Evolutionary conservation across 2,113 vertebrate genomes (phyloP), one percentile per base, ranked within the genome.

Genomic region (Plecturocebus donacophilus): DNA sequence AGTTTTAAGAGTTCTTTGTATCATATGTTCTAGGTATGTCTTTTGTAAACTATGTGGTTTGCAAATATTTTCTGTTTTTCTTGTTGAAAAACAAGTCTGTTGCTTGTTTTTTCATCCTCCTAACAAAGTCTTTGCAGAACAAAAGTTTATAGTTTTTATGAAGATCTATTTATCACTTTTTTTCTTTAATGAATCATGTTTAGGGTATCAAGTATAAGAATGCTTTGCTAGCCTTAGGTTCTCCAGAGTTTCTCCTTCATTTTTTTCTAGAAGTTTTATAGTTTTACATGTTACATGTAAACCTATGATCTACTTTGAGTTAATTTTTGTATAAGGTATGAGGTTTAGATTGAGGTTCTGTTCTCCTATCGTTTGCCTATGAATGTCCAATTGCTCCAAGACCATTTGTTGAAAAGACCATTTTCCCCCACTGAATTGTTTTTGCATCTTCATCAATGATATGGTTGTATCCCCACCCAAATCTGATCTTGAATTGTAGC

Each of bases 251-350:
- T 66, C 56, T 54, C 13, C 5, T 91, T 16, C 45, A 14, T n/a
- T 52, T 90, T 87, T 42, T 77, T 11, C 58, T 58, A 40, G 19
- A 82, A 71, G 35, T 40, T 70, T 79, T 25, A 17, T 90, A 82
- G 40, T 73, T 93, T 93, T 76, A 45, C 8, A 64, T 70, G 81
- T 93, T 79, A 47, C 7, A 87, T 94, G 76, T 89, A 75, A 84
- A n/a, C 42, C 9, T 76, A 86, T 82, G 45, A 81, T 32, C 10
- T 19, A 87, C 14, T 83, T 38, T 16, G 9, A 73, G 38, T 49
- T 86, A 75, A 47, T 87, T 73, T 95, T 79, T 82, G 1, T 14
- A 54, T 38, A 85, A 88, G 30, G 42, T n/a, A 81, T 35, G 32
- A 45, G 49, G 6, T 61, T 95, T 90, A 30, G 2, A 40, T 71